Percentiles rank a stretch among this genome's conserved stretches.
These are phyloP conservation scores for Littorina saxatilis DNA, from an alignment of 1,140 invertebrate genomes.

Conservation along the genomic window DNA sequence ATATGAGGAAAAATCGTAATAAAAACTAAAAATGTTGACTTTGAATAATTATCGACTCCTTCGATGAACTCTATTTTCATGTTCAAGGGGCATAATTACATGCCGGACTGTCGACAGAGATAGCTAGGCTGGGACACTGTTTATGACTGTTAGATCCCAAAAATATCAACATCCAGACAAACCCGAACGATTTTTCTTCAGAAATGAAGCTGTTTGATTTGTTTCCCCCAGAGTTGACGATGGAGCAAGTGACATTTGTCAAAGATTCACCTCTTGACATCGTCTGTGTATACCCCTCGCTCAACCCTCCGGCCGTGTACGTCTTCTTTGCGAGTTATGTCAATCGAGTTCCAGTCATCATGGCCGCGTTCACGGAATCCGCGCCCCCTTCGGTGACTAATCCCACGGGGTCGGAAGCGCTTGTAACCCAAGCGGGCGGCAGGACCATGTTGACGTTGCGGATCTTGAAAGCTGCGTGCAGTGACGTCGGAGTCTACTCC, in stretches of 20 bases:
- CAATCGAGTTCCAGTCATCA: not conserved
- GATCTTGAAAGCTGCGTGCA: not conserved
- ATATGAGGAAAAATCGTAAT: too few relatives aligned
- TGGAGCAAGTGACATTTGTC: not conserved
- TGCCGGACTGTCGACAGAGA: too few relatives aligned
- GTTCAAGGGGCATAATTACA: too few relatives aligned
- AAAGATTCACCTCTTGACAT: not conserved
- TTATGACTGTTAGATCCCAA: too few relatives aligned
- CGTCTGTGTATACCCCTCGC: not conserved
- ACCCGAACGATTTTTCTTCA: too few relatives aligned
- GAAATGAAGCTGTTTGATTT: too few relatives aligned
- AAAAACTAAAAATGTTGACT: too few relatives aligned
- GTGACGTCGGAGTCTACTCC: constrained; percentile 2
- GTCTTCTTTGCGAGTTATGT: not conserved
- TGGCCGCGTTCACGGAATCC: not conserved
- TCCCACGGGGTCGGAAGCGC: not conserved
- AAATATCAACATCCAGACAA: too few relatives aligned
- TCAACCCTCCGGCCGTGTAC: not conserved
- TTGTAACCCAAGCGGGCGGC: not conserved
- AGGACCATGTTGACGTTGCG: not conserved
- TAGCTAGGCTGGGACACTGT: too few relatives aligned
- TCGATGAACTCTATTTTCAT: too few relatives aligned
- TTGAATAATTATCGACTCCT: too few relatives aligned
- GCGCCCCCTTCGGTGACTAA: not conserved
- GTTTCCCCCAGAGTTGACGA: not conserved